These are phyloP conservation scores for Tenualosa thibaudeaui DNA, from an alignment of 2,797 vertebrate genomes.

Conservation along the genomic window DNA sequence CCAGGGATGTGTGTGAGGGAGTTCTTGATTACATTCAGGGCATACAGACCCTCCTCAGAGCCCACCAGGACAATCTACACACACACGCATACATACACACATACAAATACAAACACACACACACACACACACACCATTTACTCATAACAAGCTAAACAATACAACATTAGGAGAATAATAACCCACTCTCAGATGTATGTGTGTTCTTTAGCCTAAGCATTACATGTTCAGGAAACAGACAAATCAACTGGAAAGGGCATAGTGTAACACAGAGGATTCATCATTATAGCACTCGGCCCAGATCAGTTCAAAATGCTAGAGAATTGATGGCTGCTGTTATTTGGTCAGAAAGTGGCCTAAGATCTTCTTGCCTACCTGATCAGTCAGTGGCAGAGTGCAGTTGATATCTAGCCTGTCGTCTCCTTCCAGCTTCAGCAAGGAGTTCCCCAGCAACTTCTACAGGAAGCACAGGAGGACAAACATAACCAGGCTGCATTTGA, in stretches of 20 bases:
- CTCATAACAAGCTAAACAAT: too few relatives aligned
- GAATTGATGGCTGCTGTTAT: neutral
- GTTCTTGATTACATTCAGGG: constrained; percentile 97
- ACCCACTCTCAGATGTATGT: too few relatives aligned
- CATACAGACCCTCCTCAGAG: constrained; percentile 96
- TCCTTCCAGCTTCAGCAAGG: constrained; percentile 94
- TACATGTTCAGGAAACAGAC: too few relatives aligned
- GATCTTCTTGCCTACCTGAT: constrained; percentile 51
- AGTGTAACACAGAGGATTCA: too few relatives aligned
- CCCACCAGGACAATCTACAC: constrained; percentile 95
- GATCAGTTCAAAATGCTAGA: too few relatives aligned
- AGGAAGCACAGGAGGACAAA: neutral
- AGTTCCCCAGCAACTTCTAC: constrained; percentile 96
- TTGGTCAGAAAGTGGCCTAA: too few relatives aligned
- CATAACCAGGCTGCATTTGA: too few relatives aligned
- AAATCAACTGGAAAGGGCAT: too few relatives aligned
- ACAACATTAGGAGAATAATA: too few relatives aligned
- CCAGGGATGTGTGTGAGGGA: constrained; percentile 95
- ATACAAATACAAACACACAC: neutral
- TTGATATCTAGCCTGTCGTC: constrained; percentile 97
- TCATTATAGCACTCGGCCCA: too few relatives aligned
- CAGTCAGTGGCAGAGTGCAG: constrained; percentile 95
- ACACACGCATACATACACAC: neutral
- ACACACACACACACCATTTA: too few relatives aligned
- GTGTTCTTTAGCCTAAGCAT: too few relatives aligned